A percentile compares a stretch with the other conserved stretches of the same genome.
These are phyloP conservation scores for Uromys caudimaculatus DNA, from an alignment of 2,797 vertebrate genomes.

Conservation along the genomic window DNA sequence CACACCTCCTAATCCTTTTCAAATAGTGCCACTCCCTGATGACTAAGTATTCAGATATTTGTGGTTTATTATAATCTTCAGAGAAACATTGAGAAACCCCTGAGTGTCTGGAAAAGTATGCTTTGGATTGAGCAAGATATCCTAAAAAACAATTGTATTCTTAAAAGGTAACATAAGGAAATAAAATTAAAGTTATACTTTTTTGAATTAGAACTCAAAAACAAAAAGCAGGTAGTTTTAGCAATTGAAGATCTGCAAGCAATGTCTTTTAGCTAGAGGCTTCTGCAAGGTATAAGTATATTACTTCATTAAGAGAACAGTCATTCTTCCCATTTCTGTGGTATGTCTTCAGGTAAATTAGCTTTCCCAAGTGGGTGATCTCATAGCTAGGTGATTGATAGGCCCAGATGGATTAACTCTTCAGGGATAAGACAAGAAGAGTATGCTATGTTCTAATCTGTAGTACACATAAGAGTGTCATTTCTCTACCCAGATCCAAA, in stretches of 20 bases:
- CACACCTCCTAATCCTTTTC: too few relatives aligned
- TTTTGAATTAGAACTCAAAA: neutral
- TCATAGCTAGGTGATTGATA: neutral
- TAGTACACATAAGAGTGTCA: neutral
- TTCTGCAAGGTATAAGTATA: neutral
- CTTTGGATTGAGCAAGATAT: neutral
- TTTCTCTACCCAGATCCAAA: neutral
- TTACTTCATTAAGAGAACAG: neutral
- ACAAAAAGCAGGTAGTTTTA: neutral
- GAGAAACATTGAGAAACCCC: neutral
- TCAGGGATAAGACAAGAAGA: neutral
- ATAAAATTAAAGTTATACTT: neutral
- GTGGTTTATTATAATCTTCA: neutral
- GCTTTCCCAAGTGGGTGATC: neutral
- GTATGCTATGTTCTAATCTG: neutral
- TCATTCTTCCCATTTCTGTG: neutral
- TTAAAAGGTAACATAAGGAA: neutral
- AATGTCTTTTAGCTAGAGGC: neutral
- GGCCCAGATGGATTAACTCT: neutral
- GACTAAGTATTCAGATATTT: neutral
- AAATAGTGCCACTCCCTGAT: too few relatives aligned
- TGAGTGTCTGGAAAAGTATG: neutral
- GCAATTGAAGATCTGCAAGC: neutral
- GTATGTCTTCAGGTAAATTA: neutral
- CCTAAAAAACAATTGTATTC: neutral